Evolutionary conservation across 1,140 invertebrate genomes (phyloP).

Genomic region (Pseudomyrmex sp.): DNA sequence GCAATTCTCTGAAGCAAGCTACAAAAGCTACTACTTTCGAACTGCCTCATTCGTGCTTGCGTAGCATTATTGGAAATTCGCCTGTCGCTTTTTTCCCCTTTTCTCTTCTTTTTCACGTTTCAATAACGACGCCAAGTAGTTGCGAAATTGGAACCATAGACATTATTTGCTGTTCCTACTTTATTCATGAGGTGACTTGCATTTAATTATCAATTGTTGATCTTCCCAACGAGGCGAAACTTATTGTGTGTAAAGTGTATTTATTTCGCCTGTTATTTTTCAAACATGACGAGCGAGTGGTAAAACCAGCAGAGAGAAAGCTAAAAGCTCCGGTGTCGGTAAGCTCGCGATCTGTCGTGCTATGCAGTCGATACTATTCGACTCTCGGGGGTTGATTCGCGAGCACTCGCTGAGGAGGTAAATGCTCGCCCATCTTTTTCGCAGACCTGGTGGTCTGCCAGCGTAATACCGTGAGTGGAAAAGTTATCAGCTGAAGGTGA

Average conservation of each 20-base stretch:
- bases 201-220: not conserved
- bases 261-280: not conserved
- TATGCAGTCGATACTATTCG: slow-evolving; percentile 47
- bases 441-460: no score
- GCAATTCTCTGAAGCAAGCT: slow-evolving; percentile 2
- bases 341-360: slow-evolving; percentile 53
- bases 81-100: not conserved
- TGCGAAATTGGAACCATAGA: not conserved
- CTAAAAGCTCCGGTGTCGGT: slow-evolving; percentile 54
- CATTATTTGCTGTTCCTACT: not conserved
- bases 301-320: slow-evolving; percentile 28
- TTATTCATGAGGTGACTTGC: not conserved
- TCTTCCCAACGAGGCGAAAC: not conserved
- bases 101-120: not conserved
- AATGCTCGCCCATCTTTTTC: not conserved
- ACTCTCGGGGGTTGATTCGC: slow-evolving; percentile 13
- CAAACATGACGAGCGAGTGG: not conserved
- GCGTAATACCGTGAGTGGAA: slow-evolving; percentile 33
- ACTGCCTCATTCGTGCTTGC: slow-evolving; percentile 13
- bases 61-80: slow-evolving; percentile 22
- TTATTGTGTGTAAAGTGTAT: no score
- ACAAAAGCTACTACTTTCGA: slow-evolving; percentile 6
- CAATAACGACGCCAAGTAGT: not conserved
- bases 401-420: slow-evolving; percentile 36
- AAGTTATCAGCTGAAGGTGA: slow-evolving; percentile 40